Evolutionary conservation across 2,113 vertebrate genomes (phyloP).

Genomic region (Austrofundulus limnaeus): DNA sequence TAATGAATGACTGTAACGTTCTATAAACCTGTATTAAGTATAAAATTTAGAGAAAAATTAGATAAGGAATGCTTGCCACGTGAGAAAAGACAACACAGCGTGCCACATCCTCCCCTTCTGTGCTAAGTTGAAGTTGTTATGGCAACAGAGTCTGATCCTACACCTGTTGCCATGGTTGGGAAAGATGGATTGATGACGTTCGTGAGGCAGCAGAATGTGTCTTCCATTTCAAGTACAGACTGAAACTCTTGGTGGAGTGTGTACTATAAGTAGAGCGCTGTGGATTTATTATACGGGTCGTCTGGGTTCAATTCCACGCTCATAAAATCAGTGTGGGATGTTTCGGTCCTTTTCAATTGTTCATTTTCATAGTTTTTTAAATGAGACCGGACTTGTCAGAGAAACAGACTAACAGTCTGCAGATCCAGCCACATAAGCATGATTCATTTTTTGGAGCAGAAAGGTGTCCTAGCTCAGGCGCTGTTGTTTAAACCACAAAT

Average conservation of each 20-base stretch:
- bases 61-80: slow-evolving; percentile 11
- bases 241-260: slow-evolving; percentile 42
- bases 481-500: background rate
- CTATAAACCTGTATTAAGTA: slow-evolving; percentile 21
- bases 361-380: slow-evolving; percentile 4
- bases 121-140: slow-evolving; percentile 76
- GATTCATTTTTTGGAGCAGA: slow-evolving; percentile 47
- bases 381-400: slow-evolving; percentile 23
- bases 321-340: background rate
- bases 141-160: slow-evolving; percentile 67
- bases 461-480: slow-evolving; percentile 11
- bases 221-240: slow-evolving; percentile 60
- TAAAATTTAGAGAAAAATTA: slow-evolving; percentile 11
- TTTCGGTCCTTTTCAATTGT: background rate
- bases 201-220: slow-evolving; percentile 52
- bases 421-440: slow-evolving; percentile 41
- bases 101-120: slow-evolving; percentile 59
- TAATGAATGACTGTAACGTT: slow-evolving; percentile 23
- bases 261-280: slow-evolving; percentile 22
- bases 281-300: background rate
- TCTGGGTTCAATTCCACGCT: slow-evolving; percentile 2
- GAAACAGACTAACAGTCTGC: slow-evolving; percentile 14
- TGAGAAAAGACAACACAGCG: slow-evolving; percentile 43
- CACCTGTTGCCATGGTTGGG: slow-evolving; percentile 79
- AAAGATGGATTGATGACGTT: slow-evolving; percentile 64